phyloP scores from a whole-genome alignment of 1,140 invertebrate genomes.

The Steinernema feltiae region DNA sequence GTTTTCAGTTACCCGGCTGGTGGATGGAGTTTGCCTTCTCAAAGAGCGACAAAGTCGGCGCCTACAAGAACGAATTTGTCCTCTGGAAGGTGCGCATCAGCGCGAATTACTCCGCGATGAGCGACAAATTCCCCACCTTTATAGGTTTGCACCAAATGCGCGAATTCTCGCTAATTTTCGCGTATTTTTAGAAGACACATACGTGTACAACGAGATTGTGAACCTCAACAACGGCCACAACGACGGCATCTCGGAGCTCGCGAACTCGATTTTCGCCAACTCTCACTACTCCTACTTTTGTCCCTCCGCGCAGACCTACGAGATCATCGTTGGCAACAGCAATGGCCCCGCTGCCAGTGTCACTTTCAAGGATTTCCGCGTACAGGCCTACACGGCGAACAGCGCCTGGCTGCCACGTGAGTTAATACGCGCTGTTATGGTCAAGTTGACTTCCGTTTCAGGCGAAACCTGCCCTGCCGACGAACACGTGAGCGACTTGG shows the following conservation, averaged over 20 bases:
- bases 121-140: no score
- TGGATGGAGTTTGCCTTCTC: not conserved
- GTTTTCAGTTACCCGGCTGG: no score
- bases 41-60: not conserved
- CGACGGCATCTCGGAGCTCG: not conserved
- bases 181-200: not conserved
- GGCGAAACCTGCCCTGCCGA: conserved; percentile 14
- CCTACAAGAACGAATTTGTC: not conserved
- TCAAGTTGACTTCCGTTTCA: no score
- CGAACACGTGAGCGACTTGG: not conserved
- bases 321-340: not conserved
- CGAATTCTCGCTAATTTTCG: no score
- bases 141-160: no score
- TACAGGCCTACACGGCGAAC: not conserved
- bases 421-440: no score
- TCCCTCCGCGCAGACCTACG: not conserved
- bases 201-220: not conserved
- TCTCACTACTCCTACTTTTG: not conserved
- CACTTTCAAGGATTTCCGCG: not conserved
- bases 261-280: not conserved
- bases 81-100: not conserved
- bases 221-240: not conserved
- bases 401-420: no score
- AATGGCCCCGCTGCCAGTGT: not conserved
- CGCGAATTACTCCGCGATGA: not conserved